Evolutionary conservation across 2,888 invertebrate species (phyloP).

Genomic region (Eueremaeus valkanovi): DNA sequence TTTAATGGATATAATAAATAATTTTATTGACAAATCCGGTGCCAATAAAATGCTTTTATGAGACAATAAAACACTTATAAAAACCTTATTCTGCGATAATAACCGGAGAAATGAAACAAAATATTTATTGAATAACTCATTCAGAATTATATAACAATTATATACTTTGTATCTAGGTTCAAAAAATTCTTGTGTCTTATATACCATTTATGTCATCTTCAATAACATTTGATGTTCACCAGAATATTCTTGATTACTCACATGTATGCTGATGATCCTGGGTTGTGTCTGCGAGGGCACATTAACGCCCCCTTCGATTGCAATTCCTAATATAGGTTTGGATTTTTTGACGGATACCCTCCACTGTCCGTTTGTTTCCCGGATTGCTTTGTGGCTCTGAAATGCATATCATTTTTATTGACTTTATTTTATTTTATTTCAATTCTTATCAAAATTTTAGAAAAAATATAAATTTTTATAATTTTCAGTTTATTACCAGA

Average conservation of each 20-base stretch:
- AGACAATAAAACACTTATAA: background rate
- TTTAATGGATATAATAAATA: background rate
- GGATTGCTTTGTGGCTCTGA: conserved; percentile 44
- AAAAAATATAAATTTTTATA: conserved; percentile 14
- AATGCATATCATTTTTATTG: background rate
- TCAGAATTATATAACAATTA: no score
- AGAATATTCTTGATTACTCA: no score
- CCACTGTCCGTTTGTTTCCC: conserved; percentile 52
- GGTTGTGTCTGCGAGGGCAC: conserved; percentile 84
- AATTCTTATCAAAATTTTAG: background rate
- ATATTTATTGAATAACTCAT: no score
- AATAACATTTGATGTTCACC: no score
- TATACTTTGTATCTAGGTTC: no score
- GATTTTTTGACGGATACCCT: conserved; percentile 86
- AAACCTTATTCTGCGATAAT: background rate
- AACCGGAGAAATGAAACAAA: background rate
- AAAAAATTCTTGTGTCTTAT: no score
- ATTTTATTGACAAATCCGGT: background rate
- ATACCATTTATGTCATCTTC: no score
- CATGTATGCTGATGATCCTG: conserved; percentile 92
- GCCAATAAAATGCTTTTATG: background rate
- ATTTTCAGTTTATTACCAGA: background rate
- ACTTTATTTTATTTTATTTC: no score
- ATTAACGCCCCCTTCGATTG: conserved; percentile 94
- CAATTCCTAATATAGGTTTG: conserved; percentile 89